phyloP scores from a whole-genome alignment of 2,113 vertebrate species.

The Cynocephalus volans region DNA sequence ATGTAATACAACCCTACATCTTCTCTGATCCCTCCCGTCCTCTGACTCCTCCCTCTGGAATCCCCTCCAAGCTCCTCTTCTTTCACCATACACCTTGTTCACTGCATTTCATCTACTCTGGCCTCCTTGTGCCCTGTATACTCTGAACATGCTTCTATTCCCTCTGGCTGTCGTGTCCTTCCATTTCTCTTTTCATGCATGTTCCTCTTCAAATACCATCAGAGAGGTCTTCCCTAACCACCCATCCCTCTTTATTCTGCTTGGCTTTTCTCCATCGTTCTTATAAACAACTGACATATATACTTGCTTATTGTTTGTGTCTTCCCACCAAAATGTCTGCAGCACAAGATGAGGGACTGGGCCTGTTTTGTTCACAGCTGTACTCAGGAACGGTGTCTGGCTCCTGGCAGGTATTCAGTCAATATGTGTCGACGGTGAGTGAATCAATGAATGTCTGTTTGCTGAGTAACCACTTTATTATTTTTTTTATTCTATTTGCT shows the following conservation, averaged over 20 bases:
- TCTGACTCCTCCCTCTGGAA: neutral
- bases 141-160: neutral
- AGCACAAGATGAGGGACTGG: neutral
- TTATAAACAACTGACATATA: neutral
- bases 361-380: neutral
- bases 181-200: neutral
- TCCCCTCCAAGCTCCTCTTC: too few relatives aligned
- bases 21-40: too few relatives aligned
- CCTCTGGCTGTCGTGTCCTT: neutral
- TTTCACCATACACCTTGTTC: neutral
- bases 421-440: neutral
- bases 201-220: neutral
- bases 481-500: neutral
- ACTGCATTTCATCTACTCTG: neutral
- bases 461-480: neutral
- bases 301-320: neutral
- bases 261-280: neutral
- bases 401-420: neutral
- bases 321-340: neutral
- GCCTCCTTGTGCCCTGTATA: neutral
- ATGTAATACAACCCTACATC: accelerated
- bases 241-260: neutral
- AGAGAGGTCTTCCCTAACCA: neutral
- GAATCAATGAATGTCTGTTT: neutral
- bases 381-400: neutral